Base-by-base conservation (phyloP, 2,888 invertebrate genomes). In the Andrena praecox region DNA sequence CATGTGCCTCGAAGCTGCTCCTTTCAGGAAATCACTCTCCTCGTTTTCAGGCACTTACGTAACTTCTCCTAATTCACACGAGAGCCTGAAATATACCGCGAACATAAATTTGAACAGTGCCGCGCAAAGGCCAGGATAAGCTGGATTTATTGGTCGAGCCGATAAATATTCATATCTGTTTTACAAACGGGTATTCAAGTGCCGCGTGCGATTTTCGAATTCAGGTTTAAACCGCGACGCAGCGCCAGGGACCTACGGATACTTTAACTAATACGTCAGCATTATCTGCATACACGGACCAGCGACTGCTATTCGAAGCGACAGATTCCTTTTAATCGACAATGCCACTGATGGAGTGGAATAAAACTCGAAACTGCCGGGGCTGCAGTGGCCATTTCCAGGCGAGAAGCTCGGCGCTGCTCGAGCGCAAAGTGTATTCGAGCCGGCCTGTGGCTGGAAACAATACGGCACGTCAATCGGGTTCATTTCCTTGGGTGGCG, bases 401-500 rank as follows among this genome's bases (percentile, higher is more conserved):
- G 48, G 10, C 76, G 48, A 62, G 16, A n/a, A 62, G 48, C n/a
- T 24, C 63, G 10, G 20, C 33, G 16, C 33, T 33, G 16, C n/a
- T 1, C 12, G 27, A 31, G 56, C 2, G 16, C n/a, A 52, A 68
- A 68, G 81, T 16, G 62, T 42, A 63, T 35, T 33, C 31, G 48
- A 27, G 27, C n/a, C 12, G 33, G 24, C 4, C 16, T 27, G 42
- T 2, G 35, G 24, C 4, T 64, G 48, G 54, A 27, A 69, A 82
- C 82, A 72, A 74, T 67, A 52, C 52, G 16, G 42, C 63, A 8
- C 67, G 80, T 68, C 71, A 50, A 79, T 72, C 80, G 72, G 10
- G 72, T 66, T 67, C 54, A 70, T 69, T 79, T 80, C 24, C 66
- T 67, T 54, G 59, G 79, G 10, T 62, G 31, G 48, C 48, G n/a